phyloP scores from a whole-genome alignment of 2,797 vertebrate species.

The Myripristis jacobus region DNA sequence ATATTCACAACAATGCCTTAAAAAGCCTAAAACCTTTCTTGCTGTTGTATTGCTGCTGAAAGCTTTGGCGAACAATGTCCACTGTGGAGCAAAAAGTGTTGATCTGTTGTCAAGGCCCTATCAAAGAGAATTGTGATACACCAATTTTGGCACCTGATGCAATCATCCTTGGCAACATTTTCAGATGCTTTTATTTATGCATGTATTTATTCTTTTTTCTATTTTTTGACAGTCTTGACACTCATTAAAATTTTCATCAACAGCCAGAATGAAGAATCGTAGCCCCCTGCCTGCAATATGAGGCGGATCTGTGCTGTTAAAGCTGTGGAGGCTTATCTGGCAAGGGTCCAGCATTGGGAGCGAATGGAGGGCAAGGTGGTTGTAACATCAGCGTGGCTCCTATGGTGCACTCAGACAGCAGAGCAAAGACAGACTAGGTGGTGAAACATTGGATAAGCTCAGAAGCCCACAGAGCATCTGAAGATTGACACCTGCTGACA shows the following conservation, averaged over 20 bases:
- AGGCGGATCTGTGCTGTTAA: neutral
- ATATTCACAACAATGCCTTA: too few species aligned
- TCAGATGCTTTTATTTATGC: too few species aligned
- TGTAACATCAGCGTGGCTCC: conserved; percentile 31
- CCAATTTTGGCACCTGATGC: neutral
- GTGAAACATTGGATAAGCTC: conserved; percentile 15
- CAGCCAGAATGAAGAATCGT: neutral
- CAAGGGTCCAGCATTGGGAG: neutral
- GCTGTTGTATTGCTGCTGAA: neutral
- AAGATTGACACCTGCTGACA: conserved; percentile 47
- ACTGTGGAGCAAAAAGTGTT: neutral
- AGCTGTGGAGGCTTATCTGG: conserved; percentile 9
- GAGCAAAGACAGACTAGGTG: conserved; percentile 20
- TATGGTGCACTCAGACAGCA: conserved; percentile 7
- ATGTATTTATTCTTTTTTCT: too few species aligned
- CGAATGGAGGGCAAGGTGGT: conserved; percentile 8
- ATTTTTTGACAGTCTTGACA: neutral
- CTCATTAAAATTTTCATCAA: neutral
- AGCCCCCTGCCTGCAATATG: neutral
- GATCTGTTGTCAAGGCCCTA: neutral
- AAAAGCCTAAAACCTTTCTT: too few species aligned
- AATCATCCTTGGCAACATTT: too few species aligned
- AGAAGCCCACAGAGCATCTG: conserved; percentile 20
- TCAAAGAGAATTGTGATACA: neutral
- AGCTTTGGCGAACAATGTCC: neutral